Conservation (phyloP, 2,888 invertebrate genomes). For the Pterostichus madidus region DNA sequence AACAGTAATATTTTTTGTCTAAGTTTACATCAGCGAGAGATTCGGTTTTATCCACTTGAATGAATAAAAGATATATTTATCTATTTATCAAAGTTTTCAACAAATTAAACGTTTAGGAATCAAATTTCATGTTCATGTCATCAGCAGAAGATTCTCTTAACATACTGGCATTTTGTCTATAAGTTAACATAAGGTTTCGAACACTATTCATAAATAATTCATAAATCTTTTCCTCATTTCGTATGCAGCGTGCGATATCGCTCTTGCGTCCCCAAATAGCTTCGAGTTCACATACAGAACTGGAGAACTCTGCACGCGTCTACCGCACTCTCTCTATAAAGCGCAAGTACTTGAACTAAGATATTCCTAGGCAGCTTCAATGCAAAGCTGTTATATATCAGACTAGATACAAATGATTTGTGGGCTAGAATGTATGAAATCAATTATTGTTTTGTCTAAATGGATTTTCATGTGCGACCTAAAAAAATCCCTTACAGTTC, state of each 20-base stretch:
- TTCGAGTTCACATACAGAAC: not conserved
- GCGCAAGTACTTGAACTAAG: not conserved
- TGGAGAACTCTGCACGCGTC: too few species aligned
- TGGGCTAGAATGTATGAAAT: not conserved
- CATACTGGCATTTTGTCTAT: slow-evolving; percentile 8
- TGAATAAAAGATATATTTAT: too few species aligned
- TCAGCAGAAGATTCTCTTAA: too few species aligned
- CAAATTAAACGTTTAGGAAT: not conserved
- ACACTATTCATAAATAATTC: slow-evolving; percentile 51
- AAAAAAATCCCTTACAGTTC: too few species aligned
- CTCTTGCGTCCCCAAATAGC: not conserved
- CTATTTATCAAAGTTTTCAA: not conserved
- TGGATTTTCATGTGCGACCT: not conserved
- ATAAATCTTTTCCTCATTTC: slow-evolving; percentile 47
- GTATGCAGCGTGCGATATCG: slow-evolving; percentile 22
- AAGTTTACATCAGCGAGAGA: too few species aligned
- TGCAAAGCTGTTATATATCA: not conserved
- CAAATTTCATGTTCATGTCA: too few species aligned
- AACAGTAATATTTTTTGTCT: too few species aligned
- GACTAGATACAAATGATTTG: slow-evolving; percentile 8
- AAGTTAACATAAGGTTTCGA: slow-evolving; percentile 18
- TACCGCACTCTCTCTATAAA: not conserved
- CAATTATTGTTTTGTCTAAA: not conserved
- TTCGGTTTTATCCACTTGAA: too few species aligned
- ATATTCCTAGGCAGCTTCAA: not conserved